phyloP scores from a whole-genome alignment of 2,113 vertebrate species.

The Tragelaphus scriptus region DNA sequence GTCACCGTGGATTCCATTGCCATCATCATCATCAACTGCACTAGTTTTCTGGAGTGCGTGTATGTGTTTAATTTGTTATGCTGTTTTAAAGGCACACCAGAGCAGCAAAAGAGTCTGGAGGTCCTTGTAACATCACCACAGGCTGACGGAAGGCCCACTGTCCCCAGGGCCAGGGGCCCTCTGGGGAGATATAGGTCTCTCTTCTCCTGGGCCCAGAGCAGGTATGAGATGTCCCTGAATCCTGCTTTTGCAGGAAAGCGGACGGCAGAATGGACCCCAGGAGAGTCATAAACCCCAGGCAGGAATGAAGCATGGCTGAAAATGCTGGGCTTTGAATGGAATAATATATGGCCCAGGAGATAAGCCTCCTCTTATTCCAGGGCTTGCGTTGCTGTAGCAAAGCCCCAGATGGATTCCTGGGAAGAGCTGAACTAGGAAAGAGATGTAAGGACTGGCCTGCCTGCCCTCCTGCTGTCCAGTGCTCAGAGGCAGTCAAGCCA shows the following conservation, averaged over 20 bases:
- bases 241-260: conserved; percentile 20
- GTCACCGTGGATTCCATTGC: neutral
- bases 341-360: neutral
- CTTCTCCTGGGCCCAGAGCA: neutral
- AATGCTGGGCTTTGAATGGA: neutral
- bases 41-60: neutral
- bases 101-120: neutral
- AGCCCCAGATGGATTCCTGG: neutral
- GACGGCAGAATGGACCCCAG: neutral
- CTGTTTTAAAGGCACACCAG: neutral
- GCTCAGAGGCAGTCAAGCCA: neutral
- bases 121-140: neutral
- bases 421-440: neutral
- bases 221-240: neutral
- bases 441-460: neutral
- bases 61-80: conserved; percentile 3
- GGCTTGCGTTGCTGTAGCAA: neutral
- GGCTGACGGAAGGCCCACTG: neutral
- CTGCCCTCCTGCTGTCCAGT: neutral
- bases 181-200: neutral
- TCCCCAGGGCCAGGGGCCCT: neutral
- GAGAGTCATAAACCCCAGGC: conserved; percentile 17
- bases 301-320: neutral
- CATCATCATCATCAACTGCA: neutral
- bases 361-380: neutral